Evolutionary conservation across 2,113 vertebrate genomes (phyloP).

Genomic region (Alexandromys fortis): DNA sequence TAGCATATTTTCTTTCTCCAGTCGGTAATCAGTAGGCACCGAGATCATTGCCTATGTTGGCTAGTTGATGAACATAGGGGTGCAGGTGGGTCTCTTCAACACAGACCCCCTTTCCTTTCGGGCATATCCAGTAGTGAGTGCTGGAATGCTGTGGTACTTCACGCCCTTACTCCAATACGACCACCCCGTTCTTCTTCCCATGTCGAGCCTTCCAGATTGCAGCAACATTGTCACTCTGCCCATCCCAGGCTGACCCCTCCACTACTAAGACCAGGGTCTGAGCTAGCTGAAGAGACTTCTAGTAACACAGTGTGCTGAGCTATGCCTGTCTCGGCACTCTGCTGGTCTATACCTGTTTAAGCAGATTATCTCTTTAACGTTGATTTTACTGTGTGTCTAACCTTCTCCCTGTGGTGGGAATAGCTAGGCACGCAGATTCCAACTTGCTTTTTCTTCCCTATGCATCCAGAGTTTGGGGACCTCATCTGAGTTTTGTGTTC

Average conservation of each 20-base stretch:
- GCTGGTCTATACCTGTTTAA: background rate
- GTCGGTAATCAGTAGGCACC: background rate
- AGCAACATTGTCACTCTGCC: background rate
- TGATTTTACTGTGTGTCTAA: background rate
- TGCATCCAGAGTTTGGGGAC: background rate
- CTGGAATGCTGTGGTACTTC: background rate
- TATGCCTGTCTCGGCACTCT: accelerated
- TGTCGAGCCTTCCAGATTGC: background rate
- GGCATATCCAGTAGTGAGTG: background rate
- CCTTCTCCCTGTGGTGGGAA: background rate
- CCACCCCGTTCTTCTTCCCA: background rate
- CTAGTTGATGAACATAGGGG: background rate
- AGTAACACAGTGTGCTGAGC: background rate
- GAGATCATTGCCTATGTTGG: no score
- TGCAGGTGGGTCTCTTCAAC: background rate
- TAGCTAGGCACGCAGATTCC: background rate
- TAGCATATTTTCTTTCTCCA: background rate
- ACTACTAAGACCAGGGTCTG: background rate
- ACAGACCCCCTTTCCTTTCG: background rate
- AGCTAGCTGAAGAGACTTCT: background rate
- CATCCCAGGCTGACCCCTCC: background rate
- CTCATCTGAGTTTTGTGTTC: background rate
- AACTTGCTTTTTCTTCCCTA: background rate
- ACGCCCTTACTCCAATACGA: background rate
- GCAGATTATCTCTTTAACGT: background rate